Base-by-base conservation (phyloP, 2,797 vertebrate species). In the Pangasius krempfi region DNA sequence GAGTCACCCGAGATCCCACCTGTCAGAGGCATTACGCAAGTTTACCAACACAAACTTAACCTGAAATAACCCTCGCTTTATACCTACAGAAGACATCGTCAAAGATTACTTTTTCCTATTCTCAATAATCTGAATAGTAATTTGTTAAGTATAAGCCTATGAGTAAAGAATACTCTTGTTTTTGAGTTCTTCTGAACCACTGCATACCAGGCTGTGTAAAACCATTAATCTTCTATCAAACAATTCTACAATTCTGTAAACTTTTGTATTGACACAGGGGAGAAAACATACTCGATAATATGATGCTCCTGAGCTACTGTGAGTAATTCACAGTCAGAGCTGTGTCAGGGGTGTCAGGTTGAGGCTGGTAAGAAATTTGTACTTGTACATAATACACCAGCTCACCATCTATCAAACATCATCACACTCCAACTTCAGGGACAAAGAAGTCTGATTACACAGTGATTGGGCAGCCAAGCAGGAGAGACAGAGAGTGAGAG, bases 1-100 rank as follows among this genome's bases (percentile, higher is more conserved):
- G 79, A 89, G 86, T 83, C 89, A 88, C 73, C 73, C 88, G 85
- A 87, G 81, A 88, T 58, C 87, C 87, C 86, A 88, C 87, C 87
- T 85, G 83, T 87, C 85, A 62, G 82, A 87, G 52, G 62, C 20
- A n/a, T 68, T 52, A 87, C n/a, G 78, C 86, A 78, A 47, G 9
- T 37, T 89, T 83, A 87, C 58, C 86, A 87, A 86, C 76, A 89
- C 75, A 72, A 80, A 81, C 30, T 37, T 54, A 47, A 87, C 70
- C 89, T 79, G 72, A 44, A 89, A 70, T 84, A 70, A 60, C 86
- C 62, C 37, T 87, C 1, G 44, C 25, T 83, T 64, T 18, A 83
- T 62, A 62, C 47, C 58, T 44, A 62, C 37, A 16, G 30, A 56
- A 56, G 12, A 52, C 79, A 72, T 33, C 1, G 2, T 83, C 18